Evolutionary conservation across 2,888 invertebrate genomes (phyloP), one percentile per base, ranked within the genome.

Genomic region (Oithona nana): DNA sequence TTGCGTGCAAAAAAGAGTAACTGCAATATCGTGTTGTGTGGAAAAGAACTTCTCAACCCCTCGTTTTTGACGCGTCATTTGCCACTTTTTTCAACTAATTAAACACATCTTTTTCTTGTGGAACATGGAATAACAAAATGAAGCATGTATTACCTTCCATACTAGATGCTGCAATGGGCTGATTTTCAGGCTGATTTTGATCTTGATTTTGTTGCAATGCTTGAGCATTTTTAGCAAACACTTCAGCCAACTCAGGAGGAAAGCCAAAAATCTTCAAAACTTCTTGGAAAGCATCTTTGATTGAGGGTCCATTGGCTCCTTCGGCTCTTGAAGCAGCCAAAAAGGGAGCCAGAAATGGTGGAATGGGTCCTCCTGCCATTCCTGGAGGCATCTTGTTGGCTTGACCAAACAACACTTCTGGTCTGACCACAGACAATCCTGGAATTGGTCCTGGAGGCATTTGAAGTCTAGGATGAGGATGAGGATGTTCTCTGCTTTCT

Each of bases 231-330:
- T 31, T 57, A 22, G 57, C 57, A 30, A 57, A 24, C n/a, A 30
- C 22, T 20, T 57, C 57, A 13, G 57, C 57, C 8, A 57, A 30
- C 20, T 57, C 57, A 20, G 39, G 30, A 20, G 57, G 57, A 20
- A 57, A 20, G 2, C 57, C 57, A 57, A 24, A 57, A 20, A 57
- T 20, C 4, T 57, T 57, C 6, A 57, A 31, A 6, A 57, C 39
- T n/a, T 57, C 57, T 57, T 57, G 57, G 28, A 57, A 57, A 28
- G 57, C 57, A 4, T 57, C 57, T 26, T 57, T 57, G 30, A 57
- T 57, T 4, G 57, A 20, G 8, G 20, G 24, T 2, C 20, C n/a
- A 26, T 20, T 26, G 13, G 13, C 54, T 24, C 24, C 22, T 26
- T 26, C 54, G 16, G 22, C 20, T 11, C 24, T 26, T 11, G 48